Base-by-base conservation (phyloP, 2,888 invertebrate genomes). In the Anthophora plumipes region DNA sequence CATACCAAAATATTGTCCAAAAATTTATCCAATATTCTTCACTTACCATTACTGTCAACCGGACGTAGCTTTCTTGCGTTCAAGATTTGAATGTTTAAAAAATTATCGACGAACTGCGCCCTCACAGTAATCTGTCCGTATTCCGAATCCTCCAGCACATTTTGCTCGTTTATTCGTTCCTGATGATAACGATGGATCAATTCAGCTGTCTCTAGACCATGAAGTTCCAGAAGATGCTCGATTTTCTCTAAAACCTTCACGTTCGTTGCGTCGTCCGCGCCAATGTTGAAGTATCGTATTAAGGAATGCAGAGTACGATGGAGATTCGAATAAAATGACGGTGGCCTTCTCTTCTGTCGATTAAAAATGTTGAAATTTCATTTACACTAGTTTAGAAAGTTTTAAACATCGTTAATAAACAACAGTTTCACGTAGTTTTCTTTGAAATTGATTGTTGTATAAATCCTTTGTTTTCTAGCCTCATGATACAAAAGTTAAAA, bases 241-340 rank as follows among this genome's bases (percentile, higher is more conserved):
- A 97, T 96, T 82, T 95, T 94, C 84, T 95, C 95, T 75, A 97
- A 93, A 0, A 95, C 95, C 63, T 96, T 95, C 20, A 96, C 95
- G 83, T 94, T 94, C 0, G 94, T 91, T 22, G 95, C 94, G 85
- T 95, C 95, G 76, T 95, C 95, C 90, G 96, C 96, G 59, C 95
- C 95, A 41, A 95, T 95, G 90, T 98, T 97, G 94, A 99, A 99
- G 85, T 98, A 98, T 63, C 97, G 96, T 72, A 97, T 96, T 94
- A 99, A 96, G 55, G 98, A 96, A 87, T 96, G 96, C 57, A 99
- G 94, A 52, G 98, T 98, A 88, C 97, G 96, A 89, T 97, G 96
- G 76, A 99, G 95, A 91, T 99, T 97, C 77, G 97, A 96, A 93
- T 98, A 99, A 93, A 98, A 99, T n/a, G 97, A 95, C 20, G 98